Evolutionary conservation across 2,888 invertebrate genomes (phyloP).

Genomic region (Oscheius sp.): DNA sequence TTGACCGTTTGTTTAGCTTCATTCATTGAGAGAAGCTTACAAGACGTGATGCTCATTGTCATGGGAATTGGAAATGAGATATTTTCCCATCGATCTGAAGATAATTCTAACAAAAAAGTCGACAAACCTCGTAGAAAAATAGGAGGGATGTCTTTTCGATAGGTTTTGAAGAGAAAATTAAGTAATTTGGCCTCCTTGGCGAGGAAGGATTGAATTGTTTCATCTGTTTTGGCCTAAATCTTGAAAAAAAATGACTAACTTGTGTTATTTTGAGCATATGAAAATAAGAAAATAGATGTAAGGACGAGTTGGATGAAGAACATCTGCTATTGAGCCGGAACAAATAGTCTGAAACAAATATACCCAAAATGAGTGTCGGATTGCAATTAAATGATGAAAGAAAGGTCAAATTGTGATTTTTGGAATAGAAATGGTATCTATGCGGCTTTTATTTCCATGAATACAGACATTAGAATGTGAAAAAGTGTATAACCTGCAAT

Average conservation of each 20-base stretch:
- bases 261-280: neutral
- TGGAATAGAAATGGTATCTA: neutral
- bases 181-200: neutral
- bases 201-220: neutral
- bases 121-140: neutral
- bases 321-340: neutral
- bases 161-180: neutral
- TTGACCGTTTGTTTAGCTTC: neutral
- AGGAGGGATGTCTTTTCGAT: constrained; percentile 3
- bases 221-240: neutral
- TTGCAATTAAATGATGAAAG: too few species aligned
- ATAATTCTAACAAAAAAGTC: neutral
- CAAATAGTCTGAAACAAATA: neutral
- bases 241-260: neutral
- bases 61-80: neutral
- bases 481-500: neutral
- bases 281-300: neutral
- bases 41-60: neutral
- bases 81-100: constrained; percentile 4
- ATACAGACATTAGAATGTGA: constrained; percentile 1
- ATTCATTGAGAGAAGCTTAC: constrained; percentile 2
- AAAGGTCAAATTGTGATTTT: too few species aligned
- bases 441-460: neutral
- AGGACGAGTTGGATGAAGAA: neutral
- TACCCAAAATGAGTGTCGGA: neutral